These are phyloP conservation scores for Amphibalanus amphitrite DNA, from an alignment of 1,140 invertebrate genomes.

Conservation along the genomic window DNA sequence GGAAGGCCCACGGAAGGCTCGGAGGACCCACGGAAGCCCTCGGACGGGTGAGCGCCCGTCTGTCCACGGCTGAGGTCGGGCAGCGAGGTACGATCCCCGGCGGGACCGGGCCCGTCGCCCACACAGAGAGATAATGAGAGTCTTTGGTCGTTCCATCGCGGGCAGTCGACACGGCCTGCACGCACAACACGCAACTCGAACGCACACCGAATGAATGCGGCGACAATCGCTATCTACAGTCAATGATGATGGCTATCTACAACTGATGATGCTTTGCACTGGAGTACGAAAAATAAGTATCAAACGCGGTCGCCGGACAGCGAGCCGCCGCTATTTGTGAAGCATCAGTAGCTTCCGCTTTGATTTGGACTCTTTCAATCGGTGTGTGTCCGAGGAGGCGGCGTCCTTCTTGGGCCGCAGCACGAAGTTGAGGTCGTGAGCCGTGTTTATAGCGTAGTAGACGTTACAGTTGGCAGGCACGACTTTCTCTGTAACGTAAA, in stretches of 20 bases:
- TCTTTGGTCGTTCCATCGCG: background rate
- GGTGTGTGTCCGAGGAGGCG: background rate
- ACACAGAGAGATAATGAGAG: background rate
- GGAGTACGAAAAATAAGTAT: slow-evolving; percentile 1
- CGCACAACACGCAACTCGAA: too few relatives aligned
- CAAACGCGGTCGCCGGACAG: background rate
- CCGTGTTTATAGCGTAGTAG: slow-evolving; percentile 89
- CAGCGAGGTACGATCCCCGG: background rate
- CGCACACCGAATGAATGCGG: too few relatives aligned
- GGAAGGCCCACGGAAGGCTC: too few relatives aligned
- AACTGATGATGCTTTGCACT: background rate
- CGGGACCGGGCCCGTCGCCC: too few relatives aligned
- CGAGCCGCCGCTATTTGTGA: background rate
- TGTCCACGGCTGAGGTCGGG: background rate
- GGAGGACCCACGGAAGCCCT: too few relatives aligned
- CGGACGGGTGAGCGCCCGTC: background rate
- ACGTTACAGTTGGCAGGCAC: slow-evolving; percentile 84
- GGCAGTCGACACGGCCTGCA: too few relatives aligned
- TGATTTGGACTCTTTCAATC: background rate
- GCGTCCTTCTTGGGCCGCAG: slow-evolving; percentile 43
- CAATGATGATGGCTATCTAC: background rate
- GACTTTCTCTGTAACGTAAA: slow-evolving; percentile 59
- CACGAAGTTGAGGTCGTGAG: slow-evolving; percentile 79
- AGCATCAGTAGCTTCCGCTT: background rate
- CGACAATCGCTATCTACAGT: too few relatives aligned